These are phyloP conservation scores for Flabesymbios commensalis DNA, from an alignment of 2,888 invertebrate genomes.

Conservation along the genomic window DNA sequence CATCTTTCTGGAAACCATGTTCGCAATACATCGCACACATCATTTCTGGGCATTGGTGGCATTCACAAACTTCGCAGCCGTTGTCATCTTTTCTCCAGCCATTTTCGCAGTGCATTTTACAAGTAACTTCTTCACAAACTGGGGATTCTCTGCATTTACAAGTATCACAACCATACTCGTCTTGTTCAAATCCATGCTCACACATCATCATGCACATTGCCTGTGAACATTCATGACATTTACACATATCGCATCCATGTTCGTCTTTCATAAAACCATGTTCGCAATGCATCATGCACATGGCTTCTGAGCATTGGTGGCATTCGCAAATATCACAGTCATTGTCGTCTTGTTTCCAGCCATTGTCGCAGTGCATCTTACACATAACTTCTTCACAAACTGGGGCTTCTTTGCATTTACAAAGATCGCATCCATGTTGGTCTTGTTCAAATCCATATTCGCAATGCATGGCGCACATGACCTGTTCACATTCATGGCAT, in stretches of 20 bases:
- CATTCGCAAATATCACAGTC: slow-evolving; percentile 6
- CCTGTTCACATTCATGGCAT: slow-evolving; percentile 3
- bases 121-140: neutral
- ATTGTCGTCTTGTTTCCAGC: slow-evolving; percentile 2
- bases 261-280: slow-evolving; percentile 18
- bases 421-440: slow-evolving; percentile 8
- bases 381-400: neutral
- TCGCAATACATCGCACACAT: slow-evolving; percentile 7
- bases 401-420: slow-evolving; percentile 2
- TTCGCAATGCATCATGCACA: slow-evolving; percentile 13
- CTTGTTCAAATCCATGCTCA: slow-evolving; percentile 11
- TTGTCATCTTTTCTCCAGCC: slow-evolving; percentile 2
- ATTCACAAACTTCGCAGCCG: slow-evolving; percentile 4
- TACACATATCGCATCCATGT: slow-evolving; percentile 16
- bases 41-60: slow-evolving; percentile 3
- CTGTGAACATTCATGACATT: slow-evolving; percentile 5
- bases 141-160: slow-evolving; percentile 3
- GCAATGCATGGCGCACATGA: slow-evolving; percentile 15
- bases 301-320: neutral
- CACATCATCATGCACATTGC: slow-evolving; percentile 8
- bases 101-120: slow-evolving; percentile 13
- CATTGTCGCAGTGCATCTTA: slow-evolving; percentile 3
- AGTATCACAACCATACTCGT: slow-evolving; percentile 12
- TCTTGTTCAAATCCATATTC: slow-evolving; percentile 18
- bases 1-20: slow-evolving; percentile 14